Percentiles rank a stretch among this genome's conserved stretches.
Evolutionary conservation across 2,113 vertebrate genomes (phyloP).

Genomic region (Hippoglossus stenolepis): DNA sequence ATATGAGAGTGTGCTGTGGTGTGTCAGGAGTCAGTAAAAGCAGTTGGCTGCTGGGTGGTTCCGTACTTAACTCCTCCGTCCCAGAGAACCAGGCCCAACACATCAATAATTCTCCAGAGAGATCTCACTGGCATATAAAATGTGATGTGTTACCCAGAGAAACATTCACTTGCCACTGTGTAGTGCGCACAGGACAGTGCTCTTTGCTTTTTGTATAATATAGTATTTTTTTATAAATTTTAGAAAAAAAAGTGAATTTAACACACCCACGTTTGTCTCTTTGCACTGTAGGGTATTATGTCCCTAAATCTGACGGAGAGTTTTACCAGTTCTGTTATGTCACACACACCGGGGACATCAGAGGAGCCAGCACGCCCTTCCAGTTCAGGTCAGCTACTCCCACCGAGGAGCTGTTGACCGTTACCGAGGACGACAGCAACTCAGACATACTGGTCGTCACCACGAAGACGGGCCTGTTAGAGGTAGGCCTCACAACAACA

Average conservation of each 20-base stretch:
- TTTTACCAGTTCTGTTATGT: conserved; percentile 99
- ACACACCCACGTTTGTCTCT: not conserved
- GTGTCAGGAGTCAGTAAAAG: conserved; percentile 73
- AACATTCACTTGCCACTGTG: not conserved
- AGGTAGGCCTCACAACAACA: conserved; percentile 81
- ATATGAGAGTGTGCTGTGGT: conserved; percentile 71
- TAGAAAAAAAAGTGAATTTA: not conserved
- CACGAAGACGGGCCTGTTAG: conserved; percentile 93
- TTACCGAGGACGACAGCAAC: conserved; percentile 95
- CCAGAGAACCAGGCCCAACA: conserved; percentile 9
- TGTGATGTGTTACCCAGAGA: not conserved
- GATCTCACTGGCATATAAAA: not conserved
- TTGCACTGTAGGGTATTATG: conserved; percentile 89
- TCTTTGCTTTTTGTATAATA: too few species aligned
- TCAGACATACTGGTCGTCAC: conserved; percentile 98
- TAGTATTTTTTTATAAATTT: not conserved
- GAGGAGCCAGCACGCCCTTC: conserved; percentile 98
- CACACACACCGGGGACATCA: conserved; percentile 94
- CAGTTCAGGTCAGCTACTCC: conserved; percentile 94
- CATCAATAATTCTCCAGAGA: not conserved
- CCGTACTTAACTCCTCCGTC: conserved; percentile 21
- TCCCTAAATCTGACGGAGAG: conserved; percentile 97
- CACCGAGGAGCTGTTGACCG: conserved; percentile 93
- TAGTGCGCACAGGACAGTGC: not conserved
- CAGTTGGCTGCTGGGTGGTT: conserved; percentile 42